These are phyloP conservation scores for Protonemura montana DNA, from an alignment of 2,888 invertebrate species.

Conservation along the genomic window DNA sequence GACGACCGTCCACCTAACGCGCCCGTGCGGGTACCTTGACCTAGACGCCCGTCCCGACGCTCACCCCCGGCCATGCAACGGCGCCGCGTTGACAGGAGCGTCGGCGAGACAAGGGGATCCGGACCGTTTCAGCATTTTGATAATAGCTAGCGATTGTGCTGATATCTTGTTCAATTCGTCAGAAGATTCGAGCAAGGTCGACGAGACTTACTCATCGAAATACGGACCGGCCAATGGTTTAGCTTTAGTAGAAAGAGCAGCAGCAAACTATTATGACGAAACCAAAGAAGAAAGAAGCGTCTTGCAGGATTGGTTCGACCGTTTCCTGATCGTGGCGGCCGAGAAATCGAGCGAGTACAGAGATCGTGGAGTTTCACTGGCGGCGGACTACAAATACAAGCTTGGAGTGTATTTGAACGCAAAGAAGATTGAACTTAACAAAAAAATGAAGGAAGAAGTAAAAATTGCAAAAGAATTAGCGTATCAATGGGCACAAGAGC, in stretches of 20 bases:
- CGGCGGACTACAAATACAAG: not conserved
- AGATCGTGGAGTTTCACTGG: not conserved
- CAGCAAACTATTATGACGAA: not conserved
- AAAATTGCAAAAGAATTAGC: not conserved
- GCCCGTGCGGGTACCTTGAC: not conserved
- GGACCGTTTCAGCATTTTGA: not conserved
- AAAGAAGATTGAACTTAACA: not conserved
- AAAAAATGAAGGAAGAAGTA: not conserved
- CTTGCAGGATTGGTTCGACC: not conserved
- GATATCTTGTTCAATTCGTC: not conserved
- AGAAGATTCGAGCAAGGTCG: not conserved
- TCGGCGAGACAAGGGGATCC: not conserved
- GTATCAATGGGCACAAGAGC: not conserved
- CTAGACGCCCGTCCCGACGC: no score
- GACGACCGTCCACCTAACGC: not conserved
- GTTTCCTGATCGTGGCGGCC: not conserved
- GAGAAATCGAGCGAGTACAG: not conserved
- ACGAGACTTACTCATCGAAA: not conserved
- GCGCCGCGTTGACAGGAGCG: not conserved
- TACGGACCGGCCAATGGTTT: no score
- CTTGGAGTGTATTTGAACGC: not conserved
- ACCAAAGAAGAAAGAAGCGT: not conserved
- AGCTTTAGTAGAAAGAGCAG: no score
- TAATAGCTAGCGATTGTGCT: not conserved
- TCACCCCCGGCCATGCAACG: no score